These are phyloP conservation scores for Phaetusa simplex DNA, from an alignment of 2,113 vertebrate species.

Conservation along the genomic window DNA sequence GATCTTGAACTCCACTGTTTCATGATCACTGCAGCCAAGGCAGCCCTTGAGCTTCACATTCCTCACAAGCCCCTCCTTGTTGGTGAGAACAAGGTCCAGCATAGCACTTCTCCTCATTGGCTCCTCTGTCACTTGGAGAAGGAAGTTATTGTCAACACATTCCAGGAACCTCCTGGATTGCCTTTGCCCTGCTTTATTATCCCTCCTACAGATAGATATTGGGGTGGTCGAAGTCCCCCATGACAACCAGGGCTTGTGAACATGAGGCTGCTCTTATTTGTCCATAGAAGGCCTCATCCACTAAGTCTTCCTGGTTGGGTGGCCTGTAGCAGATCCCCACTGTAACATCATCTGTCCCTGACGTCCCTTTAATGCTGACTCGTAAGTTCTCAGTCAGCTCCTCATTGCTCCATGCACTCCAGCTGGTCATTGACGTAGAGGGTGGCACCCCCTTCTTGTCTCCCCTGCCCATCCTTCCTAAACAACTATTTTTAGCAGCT, in stretches of 20 bases:
- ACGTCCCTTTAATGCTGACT: neutral
- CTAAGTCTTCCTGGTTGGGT: neutral
- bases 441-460: neutral
- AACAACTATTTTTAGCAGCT: neutral
- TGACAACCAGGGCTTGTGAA: neutral
- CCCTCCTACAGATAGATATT: neutral
- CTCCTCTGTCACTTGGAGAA: neutral
- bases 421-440: neutral
- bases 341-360: neutral
- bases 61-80: neutral
- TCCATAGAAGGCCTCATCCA: neutral
- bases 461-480: neutral
- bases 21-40: neutral
- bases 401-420: neutral
- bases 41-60: neutral
- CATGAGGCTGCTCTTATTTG: neutral
- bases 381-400: neutral
- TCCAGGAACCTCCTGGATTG: neutral
- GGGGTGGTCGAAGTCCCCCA: neutral
- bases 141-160: neutral
- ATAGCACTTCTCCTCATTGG: neutral
- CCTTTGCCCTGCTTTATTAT: neutral
- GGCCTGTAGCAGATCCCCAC: neutral
- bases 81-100: neutral
- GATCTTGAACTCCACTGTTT: neutral